A percentile compares a stretch with the other conserved stretches of the same genome.
Evolutionary conservation across 2,797 vertebrate species (phyloP).

Genomic region (Tinamus major): DNA sequence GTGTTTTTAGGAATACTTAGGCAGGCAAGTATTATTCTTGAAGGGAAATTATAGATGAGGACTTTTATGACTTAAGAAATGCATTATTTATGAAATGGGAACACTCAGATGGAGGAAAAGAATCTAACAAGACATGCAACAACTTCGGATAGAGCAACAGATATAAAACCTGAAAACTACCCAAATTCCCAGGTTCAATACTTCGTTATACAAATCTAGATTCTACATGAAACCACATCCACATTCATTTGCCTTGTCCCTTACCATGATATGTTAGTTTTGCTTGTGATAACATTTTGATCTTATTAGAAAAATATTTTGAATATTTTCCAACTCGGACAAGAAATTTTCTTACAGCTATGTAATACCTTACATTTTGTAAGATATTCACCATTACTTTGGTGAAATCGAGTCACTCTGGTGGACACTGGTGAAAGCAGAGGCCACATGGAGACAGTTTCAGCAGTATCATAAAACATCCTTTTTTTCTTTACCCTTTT

Average conservation of each 20-base stretch:
- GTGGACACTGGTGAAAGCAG: background rate
- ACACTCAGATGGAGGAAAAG: background rate
- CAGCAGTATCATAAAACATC: background rate
- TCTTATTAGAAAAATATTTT: background rate
- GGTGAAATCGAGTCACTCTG: background rate
- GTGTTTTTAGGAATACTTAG: background rate
- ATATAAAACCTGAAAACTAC: background rate
- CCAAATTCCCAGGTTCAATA: background rate
- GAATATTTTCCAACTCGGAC: background rate
- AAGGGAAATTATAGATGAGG: conserved; percentile 4
- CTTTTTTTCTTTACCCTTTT: background rate
- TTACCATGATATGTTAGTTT: background rate
- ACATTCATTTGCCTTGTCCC: background rate
- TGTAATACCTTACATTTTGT: background rate
- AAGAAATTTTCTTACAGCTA: background rate
- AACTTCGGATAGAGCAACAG: background rate
- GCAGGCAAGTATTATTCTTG: background rate
- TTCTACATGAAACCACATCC: background rate
- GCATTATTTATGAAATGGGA: background rate
- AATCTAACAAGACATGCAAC: background rate
- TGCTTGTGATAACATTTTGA: background rate
- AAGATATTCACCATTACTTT: background rate
- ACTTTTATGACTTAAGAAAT: background rate
- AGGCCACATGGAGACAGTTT: background rate
- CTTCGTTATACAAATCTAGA: background rate